Evolutionary conservation across 2,113 vertebrate genomes (phyloP), one percentile per base, ranked within the genome.

Genomic region (Siniperca chuatsi): DNA sequence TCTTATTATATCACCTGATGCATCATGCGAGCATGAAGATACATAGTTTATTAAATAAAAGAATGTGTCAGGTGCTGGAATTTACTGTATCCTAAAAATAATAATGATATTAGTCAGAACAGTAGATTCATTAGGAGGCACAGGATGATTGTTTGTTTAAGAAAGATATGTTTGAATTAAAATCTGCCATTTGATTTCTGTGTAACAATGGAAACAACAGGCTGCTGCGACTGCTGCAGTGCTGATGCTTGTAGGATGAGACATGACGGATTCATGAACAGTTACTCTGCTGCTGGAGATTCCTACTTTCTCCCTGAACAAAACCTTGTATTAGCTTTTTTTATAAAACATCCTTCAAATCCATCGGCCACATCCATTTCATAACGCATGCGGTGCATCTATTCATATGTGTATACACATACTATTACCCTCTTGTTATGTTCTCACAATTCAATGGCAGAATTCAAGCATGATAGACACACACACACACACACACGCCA

Each of bases 391-490:
- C 61, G 37, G 20, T 64, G 33, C 9, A 40, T 82, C 29, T 79
- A 62, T 75, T 78, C 37, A 52, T 69, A 25, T 77, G 48, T 60
- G 7, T 72, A 73, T 25, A 21, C 54, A 25, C 23, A 21, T 60
- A 12, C 20, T 77, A 66, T 70, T 48, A 83, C 1, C 18, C 48
- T 72, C 42, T 70, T 73, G 55, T 68, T 74, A 55, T 81, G 69
- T 55, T 52, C 69, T 81, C 35, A 35, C 75, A 54, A 87, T 80
- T 88, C 81, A 76, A 25, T 73, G 78, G 65, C 69, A 84, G 82
- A 75, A 81, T 35, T 87, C 73, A 87, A 81, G 78, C 73, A 74
- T 74, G 48, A n/a, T n/a, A 37, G 9, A 71, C 42, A 78, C 83
- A 57, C 61, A 60, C 48, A 61, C 76, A 64, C 83, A 60, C 50